These are phyloP conservation scores for Drepanosiphum platanoidis DNA, from an alignment of 2,888 invertebrate species.

Conservation along the genomic window DNA sequence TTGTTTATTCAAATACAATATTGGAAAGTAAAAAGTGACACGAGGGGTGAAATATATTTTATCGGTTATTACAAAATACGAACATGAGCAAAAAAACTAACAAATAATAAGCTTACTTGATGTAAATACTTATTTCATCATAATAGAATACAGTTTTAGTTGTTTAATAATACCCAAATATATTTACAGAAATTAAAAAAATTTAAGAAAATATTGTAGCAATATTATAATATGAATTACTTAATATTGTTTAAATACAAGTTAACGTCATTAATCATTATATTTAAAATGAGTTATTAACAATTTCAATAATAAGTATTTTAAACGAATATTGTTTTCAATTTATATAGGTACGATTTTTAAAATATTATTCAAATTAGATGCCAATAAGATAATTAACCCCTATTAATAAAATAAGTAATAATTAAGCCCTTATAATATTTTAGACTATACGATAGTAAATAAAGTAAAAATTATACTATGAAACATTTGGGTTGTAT, in stretches of 20 bases:
- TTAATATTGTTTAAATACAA: background rate
- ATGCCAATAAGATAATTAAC: too few relatives aligned
- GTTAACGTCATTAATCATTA: background rate
- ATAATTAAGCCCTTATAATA: too few relatives aligned
- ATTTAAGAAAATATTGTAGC: background rate
- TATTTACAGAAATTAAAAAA: too few relatives aligned
- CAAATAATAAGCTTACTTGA: background rate
- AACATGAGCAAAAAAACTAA: conserved; percentile 17
- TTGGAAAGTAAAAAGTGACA: conserved; percentile 13
- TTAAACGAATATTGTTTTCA: too few relatives aligned
- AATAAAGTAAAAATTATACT: too few relatives aligned
- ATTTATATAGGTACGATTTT: too few relatives aligned
- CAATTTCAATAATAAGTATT: background rate
- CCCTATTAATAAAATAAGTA: too few relatives aligned
- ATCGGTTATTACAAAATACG: conserved; percentile 29
- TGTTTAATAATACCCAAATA: too few relatives aligned
- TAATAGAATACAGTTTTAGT: background rate
- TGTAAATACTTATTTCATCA: conserved; percentile 11
- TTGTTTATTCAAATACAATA: conserved; percentile 33
- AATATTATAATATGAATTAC: background rate
- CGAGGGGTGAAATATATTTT: background rate
- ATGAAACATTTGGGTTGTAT: too few relatives aligned
- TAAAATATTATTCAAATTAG: too few relatives aligned
- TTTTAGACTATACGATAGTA: too few relatives aligned
- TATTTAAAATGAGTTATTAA: background rate